Evolutionary conservation across 2,888 invertebrate genomes (phyloP).

Genomic region (Drosophila neoperkinsi): DNA sequence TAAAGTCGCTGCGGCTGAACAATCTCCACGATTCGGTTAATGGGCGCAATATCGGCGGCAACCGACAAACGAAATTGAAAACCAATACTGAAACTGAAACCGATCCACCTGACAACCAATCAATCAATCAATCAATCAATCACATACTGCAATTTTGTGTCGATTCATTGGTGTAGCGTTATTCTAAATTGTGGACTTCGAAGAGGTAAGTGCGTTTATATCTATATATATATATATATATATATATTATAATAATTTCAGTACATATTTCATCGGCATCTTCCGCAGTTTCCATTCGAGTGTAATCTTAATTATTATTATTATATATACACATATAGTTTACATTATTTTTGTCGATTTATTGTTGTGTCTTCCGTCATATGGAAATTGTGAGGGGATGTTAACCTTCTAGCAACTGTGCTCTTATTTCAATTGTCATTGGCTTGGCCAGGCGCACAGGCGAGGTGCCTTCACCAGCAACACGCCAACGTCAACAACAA

Average conservation of each 20-base stretch:
- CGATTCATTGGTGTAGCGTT: conserved; percentile 27
- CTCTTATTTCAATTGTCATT: conserved; percentile 13
- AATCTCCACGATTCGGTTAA: neutral
- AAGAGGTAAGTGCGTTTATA: conserved; percentile 34
- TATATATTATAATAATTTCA: no score
- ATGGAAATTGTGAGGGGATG: conserved; percentile 13
- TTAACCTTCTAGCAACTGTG: conserved; percentile 6
- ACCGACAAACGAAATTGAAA: neutral
- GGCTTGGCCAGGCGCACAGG: neutral
- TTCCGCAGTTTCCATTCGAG: conserved; percentile 43
- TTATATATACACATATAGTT: neutral
- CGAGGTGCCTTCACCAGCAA: neutral
- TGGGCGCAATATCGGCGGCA: neutral
- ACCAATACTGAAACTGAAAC: conserved; percentile 10
- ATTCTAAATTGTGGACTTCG: conserved; percentile 33
- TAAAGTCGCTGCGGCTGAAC: conserved; percentile 38
- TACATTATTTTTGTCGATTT: neutral
- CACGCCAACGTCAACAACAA: neutral
- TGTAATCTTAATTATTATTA: conserved; percentile 25
- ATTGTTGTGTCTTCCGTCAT: neutral
- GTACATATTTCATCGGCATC: neutral
- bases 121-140: conserved; percentile 10
- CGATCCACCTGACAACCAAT: conserved; percentile 13
- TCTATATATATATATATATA: no score
- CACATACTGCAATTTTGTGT: conserved; percentile 5